A percentile compares a stretch with the other conserved stretches of the same genome.
Evolutionary conservation across 1,140 invertebrate genomes (phyloP).

Genomic region (Pseudomyrmex concolor): DNA sequence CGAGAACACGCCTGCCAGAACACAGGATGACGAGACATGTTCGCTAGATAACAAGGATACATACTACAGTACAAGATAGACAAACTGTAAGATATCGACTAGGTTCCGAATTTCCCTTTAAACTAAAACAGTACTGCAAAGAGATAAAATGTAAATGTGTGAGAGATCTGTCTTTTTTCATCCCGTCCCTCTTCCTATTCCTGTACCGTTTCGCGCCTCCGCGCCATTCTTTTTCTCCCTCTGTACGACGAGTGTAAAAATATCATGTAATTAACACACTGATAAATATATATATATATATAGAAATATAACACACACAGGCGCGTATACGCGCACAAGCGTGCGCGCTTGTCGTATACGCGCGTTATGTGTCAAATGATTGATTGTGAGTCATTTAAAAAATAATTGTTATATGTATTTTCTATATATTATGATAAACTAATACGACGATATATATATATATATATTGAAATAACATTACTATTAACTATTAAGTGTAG

Average conservation of each 20-base stretch:
- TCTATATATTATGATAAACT: constrained; percentile 83
- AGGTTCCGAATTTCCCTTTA: constrained; percentile 78
- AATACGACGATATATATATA: constrained; percentile 74
- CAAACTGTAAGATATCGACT: constrained; percentile 80
- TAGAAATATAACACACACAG: constrained; percentile 72
- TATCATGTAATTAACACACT: constrained; percentile 83
- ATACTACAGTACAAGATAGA: constrained; percentile 82
- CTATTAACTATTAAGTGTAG: constrained; percentile 82
- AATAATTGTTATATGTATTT: constrained; percentile 85
- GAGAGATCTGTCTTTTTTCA: constrained; percentile 70
- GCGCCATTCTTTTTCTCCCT: constrained; percentile 75
- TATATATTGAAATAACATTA: constrained; percentile 83
- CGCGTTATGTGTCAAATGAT: constrained; percentile 77
- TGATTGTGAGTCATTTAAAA: constrained; percentile 83
- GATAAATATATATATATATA: constrained; percentile 76
- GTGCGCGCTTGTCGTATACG: constrained; percentile 45
- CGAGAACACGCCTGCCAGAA: constrained; percentile 13
- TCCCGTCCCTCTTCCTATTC: not conserved
- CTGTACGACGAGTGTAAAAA: constrained; percentile 82
- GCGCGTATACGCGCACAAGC: constrained; percentile 64
- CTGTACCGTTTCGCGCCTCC: constrained; percentile 58
- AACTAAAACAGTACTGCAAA: constrained; percentile 77
- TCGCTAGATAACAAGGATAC: constrained; percentile 78
- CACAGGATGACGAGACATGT: constrained; percentile 60
- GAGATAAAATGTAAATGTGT: constrained; percentile 79